phyloP scores from a whole-genome alignment of 2,888 invertebrate genomes.

The Chydorus sphaericus region DNA sequence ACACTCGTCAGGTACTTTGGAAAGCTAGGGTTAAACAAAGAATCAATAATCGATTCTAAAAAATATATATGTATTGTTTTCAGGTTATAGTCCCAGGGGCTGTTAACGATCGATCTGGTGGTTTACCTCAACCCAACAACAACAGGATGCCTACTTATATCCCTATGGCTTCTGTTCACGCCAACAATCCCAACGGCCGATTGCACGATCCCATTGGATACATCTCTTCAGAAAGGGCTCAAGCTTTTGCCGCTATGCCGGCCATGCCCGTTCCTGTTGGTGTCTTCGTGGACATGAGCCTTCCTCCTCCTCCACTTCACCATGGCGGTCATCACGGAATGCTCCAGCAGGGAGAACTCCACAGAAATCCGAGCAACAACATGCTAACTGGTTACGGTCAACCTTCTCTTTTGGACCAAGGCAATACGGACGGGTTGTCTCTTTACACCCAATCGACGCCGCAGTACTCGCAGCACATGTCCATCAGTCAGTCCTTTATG shows the following conservation, averaged over 20 bases:
- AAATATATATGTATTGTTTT: conserved; percentile 44
- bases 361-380: neutral
- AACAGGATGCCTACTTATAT: neutral
- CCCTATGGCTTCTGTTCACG: conserved; percentile 1
- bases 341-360: neutral
- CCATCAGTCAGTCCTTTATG: conserved; percentile 49
- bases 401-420: neutral
- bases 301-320: conserved; percentile 57
- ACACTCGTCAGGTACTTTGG: conserved; percentile 47
- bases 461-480: conserved; percentile 20
- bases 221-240: conserved; percentile 62
- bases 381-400: neutral
- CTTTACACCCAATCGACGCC: conserved; percentile 15
- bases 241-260: conserved; percentile 20
- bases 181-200: conserved; percentile 44
- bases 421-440: neutral
- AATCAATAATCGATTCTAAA: neutral
- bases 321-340: too few relatives aligned
- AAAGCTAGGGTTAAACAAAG: neutral
- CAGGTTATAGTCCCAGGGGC: conserved; percentile 57
- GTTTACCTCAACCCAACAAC: neutral
- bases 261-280: conserved; percentile 74
- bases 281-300: conserved; percentile 83
- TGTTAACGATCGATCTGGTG: conserved; percentile 64
- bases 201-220: conserved; percentile 80